Evolutionary conservation across 2,888 invertebrate genomes (phyloP).

Genomic region (Melanargia galathea): DNA sequence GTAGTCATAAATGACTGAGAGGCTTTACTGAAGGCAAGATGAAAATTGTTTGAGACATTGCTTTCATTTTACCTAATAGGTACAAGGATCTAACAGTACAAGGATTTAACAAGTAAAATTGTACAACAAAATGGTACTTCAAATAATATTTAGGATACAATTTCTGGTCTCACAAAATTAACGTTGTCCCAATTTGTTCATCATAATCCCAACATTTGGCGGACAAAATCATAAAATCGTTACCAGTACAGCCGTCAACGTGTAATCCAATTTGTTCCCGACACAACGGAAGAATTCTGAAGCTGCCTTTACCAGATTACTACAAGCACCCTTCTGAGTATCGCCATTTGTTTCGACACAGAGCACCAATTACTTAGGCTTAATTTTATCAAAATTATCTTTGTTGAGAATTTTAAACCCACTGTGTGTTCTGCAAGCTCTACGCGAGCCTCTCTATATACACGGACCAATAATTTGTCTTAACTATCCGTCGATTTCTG

Average conservation of each 20-base stretch:
- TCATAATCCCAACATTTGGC: slow-evolving; percentile 63
- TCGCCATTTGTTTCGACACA: slow-evolving; percentile 35
- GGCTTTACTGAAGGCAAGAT: too few relatives aligned
- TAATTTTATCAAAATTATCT: slow-evolving; percentile 20
- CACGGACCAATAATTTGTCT: too few relatives aligned
- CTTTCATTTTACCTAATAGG: too few relatives aligned
- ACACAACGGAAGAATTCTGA: slow-evolving; percentile 68
- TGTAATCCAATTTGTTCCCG: slow-evolving; percentile 76
- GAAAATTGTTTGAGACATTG: too few relatives aligned
- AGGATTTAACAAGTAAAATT: neutral
- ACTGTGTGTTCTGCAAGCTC: neutral
- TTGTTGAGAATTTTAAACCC: neutral
- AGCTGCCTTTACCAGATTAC: slow-evolving; percentile 66
- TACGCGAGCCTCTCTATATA: too few relatives aligned
- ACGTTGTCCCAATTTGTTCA: slow-evolving; percentile 39
- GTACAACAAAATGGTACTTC: neutral
- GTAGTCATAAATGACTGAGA: too few relatives aligned
- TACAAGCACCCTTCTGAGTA: slow-evolving; percentile 49
- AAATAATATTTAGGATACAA: neutral
- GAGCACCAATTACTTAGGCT: slow-evolving; percentile 32
- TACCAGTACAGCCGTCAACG: slow-evolving; percentile 58
- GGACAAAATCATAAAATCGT: slow-evolving; percentile 75
- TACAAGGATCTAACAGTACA: neutral
- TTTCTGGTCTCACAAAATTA: slow-evolving; percentile 8
- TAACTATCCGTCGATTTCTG: too few relatives aligned